A percentile compares a stretch with the other conserved stretches of the same genome.
Conservation (phyloP, 2,797 vertebrate genomes). For the Syngnathus rostellatus region DNA sequence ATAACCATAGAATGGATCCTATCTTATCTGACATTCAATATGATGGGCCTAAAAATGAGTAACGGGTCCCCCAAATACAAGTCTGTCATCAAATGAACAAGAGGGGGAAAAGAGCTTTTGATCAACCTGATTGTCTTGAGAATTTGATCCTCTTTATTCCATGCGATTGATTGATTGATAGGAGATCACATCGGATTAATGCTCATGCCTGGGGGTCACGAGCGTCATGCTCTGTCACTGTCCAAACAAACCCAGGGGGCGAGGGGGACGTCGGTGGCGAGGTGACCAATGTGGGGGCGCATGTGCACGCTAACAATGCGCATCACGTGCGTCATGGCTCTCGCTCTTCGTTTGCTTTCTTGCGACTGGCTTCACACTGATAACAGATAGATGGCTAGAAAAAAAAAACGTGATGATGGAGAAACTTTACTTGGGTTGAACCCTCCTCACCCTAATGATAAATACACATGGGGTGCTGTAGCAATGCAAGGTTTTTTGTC, state of each 20-base stretch:
- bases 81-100: conserved; percentile 37
- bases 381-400: conserved; percentile 47
- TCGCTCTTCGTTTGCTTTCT: conserved; percentile 61
- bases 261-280: background rate
- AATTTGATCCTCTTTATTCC: conserved; percentile 50
- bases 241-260: conserved; percentile 26
- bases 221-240: conserved; percentile 40
- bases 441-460: background rate
- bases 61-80: conserved; percentile 45
- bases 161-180: conserved; percentile 37
- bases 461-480: background rate
- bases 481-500: background rate
- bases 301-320: conserved; percentile 18
- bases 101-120: conserved; percentile 24
- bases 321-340: conserved; percentile 61
- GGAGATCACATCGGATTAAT: conserved; percentile 24
- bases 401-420: conserved; percentile 18
- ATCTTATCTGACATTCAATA: conserved; percentile 27
- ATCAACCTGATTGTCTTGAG: conserved; percentile 46
- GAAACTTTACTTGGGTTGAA: conserved; percentile 7
- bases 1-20: conserved; percentile 22
- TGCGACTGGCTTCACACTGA: conserved; percentile 64
- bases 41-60: conserved; percentile 40
- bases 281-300: conserved; percentile 4
- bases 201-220: background rate